Base-by-base conservation (phyloP, 2,113 vertebrate species). In the Lamprologus lemairii region DNA sequence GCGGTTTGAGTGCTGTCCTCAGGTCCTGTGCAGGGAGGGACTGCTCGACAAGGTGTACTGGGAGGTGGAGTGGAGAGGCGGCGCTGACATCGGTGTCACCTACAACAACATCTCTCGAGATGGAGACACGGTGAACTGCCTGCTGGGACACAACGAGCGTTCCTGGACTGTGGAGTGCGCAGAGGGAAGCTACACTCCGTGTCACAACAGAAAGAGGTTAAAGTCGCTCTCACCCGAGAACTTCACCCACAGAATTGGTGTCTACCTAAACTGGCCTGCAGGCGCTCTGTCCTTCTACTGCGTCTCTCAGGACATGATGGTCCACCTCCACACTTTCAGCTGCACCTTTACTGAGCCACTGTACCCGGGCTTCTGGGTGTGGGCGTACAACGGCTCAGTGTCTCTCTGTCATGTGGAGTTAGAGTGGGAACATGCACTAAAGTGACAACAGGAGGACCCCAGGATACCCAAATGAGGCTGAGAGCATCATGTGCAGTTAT, bases 151-250 rank as follows among this genome's bases (percentile, higher is more conserved):
- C 85, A 88, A 83, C 7, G 1, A 10, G 7, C 5, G 1, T 17
- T 95, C 95, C 58, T 95, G 95, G 95, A 94, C 91, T 75, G 26
- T 95, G 87, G 95, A 95, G 91, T 95, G 95, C 17, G 78, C 85
- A 1, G 85, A 91, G 35, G 87, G 91, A 5, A 57, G 33, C 78
- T 95, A 94, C 87, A 92, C 91, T 0, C 87, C 92, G 1, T 91
- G 91, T 47, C 85, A 94, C 84, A 8, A 81, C 11, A 86, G 60
- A 40, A 85, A 16, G 68, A 86, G 95, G 31, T 84, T 87, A 57
- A 81, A 35, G 78, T 90, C 91, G 3, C 71, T n/a, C n/a, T 68
- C 82, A 2, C 93, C 93, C 0, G 4, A 13, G 33, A 92, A 91
- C 65, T 93, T 93, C 82, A 86, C 65, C 33, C 87, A 7, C 53